These are phyloP conservation scores for Podiceps cristatus DNA, from an alignment of 2,113 vertebrate species.

Conservation along the genomic window DNA sequence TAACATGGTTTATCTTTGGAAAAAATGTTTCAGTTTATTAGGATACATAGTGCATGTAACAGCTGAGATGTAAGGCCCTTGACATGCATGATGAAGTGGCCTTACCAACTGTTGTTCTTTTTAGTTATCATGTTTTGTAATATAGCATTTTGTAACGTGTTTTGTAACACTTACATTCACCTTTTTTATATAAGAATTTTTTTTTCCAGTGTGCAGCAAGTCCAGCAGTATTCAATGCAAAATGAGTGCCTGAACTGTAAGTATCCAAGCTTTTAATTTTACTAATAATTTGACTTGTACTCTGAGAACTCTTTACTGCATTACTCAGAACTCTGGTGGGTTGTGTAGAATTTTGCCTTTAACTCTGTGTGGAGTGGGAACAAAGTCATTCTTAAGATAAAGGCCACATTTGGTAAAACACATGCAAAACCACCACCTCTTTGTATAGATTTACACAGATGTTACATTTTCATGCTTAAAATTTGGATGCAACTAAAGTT, in stretches of 20 bases:
- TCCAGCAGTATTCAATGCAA: background rate
- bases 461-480: background rate
- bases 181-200: background rate
- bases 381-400: background rate
- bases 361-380: background rate
- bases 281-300: background rate
- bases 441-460: background rate
- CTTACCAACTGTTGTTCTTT: background rate
- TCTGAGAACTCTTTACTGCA: background rate
- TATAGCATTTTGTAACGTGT: background rate
- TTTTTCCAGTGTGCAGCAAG: background rate
- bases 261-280: background rate
- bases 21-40: background rate
- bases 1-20: background rate
- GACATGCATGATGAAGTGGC: background rate
- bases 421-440: background rate
- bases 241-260: background rate
- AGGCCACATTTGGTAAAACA: background rate
- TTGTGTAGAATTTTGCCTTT: background rate
- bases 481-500: background rate
- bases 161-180: background rate
- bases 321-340: background rate
- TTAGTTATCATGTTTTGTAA: background rate
- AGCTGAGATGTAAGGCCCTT: background rate
- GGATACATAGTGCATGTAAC: background rate